Conservation (phyloP, 2,888 invertebrate genomes). For the Ellobium chinense region DNA sequence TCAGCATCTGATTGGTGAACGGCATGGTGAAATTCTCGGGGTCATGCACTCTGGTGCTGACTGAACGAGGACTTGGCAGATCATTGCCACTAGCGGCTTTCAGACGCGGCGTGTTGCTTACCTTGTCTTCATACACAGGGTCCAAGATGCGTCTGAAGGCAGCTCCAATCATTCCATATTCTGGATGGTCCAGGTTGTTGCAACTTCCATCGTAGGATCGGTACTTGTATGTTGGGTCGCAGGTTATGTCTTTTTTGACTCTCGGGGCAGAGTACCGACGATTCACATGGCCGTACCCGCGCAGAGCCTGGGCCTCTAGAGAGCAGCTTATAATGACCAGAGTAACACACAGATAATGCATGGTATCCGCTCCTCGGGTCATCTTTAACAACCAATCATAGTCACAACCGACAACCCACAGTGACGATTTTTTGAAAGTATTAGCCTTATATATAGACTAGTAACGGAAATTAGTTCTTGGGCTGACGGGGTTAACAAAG, state of each 20-base stretch:
- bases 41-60: conserved; percentile 34
- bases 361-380: too few species aligned
- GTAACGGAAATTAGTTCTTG: too few species aligned
- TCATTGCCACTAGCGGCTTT: not conserved
- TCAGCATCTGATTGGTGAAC: conserved; percentile 25
- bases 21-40: conserved; percentile 10
- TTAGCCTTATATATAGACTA: too few species aligned
- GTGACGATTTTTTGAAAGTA: too few species aligned
- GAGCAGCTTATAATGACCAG: too few species aligned
- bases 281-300: not conserved
- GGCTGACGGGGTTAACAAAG: too few species aligned
- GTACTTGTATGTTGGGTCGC: not conserved
- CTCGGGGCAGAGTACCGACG: not conserved
- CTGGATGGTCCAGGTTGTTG: conserved; percentile 33
- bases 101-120: not conserved
- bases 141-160: not conserved
- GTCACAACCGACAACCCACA: too few species aligned
- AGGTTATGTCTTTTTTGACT: not conserved
- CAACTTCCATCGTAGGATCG: conserved; percentile 16
- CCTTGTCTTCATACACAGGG: not conserved
- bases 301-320: too few species aligned
- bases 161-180: not conserved
- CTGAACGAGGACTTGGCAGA: conserved; percentile 31
- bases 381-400: too few species aligned
- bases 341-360: too few species aligned